Conservation (phyloP, 2,113 vertebrate genomes). For the Strigops habroptila region DNA sequence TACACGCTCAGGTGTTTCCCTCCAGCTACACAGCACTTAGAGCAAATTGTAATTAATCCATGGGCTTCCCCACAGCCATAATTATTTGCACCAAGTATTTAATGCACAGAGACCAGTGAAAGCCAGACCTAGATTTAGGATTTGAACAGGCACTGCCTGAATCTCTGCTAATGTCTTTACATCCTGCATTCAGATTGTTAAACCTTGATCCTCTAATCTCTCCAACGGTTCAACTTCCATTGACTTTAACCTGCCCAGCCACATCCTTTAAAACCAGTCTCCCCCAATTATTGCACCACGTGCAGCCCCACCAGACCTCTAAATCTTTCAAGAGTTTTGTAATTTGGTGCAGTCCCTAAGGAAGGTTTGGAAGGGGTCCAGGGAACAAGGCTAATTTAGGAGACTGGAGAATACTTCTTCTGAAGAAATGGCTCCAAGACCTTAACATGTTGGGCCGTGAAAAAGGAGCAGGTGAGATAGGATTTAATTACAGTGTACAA, state of each 20-base stretch:
- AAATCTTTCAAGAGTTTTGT: conserved; percentile 58
- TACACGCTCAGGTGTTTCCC: background rate
- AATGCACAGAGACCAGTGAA: background rate
- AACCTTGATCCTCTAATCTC: background rate
- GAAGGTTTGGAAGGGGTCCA: conserved; percentile 54
- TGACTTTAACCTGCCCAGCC: conserved; percentile 46
- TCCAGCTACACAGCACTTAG: background rate
- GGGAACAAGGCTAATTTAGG: conserved; percentile 24
- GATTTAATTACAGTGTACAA: conserved; percentile 52
- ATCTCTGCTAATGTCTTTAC: background rate
- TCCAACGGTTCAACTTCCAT: background rate
- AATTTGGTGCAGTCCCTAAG: conserved; percentile 57
- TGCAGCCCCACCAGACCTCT: conserved; percentile 24
- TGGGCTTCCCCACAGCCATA: background rate
- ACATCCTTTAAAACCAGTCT: background rate
- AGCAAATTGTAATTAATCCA: background rate
- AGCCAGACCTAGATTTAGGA: background rate
- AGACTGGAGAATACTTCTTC: background rate
- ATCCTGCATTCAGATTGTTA: background rate
- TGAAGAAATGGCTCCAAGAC: conserved; percentile 56
- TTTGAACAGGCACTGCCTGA: background rate
- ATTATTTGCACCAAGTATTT: background rate
- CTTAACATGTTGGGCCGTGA: conserved; percentile 52
- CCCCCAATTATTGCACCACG: background rate
- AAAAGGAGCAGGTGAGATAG: conserved; percentile 49